Conservation (phyloP, 2,888 invertebrate species). For the Limenitis camilla region DNA sequence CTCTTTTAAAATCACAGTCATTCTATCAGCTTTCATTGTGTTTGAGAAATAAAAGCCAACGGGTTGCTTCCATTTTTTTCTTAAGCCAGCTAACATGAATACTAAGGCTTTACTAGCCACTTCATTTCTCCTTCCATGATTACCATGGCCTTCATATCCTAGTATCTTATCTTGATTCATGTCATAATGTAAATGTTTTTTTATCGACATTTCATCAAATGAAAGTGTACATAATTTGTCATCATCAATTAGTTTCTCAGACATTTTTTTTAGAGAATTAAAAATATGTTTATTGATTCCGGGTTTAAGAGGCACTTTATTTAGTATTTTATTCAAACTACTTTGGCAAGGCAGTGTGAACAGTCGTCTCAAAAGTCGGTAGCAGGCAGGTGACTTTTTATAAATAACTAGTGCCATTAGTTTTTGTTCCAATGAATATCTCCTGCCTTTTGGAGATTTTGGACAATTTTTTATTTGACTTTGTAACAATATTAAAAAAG, state of each 20-base stretch:
- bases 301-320: constrained; percentile 20
- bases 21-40: constrained; percentile 2
- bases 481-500: constrained; percentile 12
- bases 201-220: constrained; percentile 26
- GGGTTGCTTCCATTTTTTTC: constrained; percentile 14
- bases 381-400: constrained; percentile 28
- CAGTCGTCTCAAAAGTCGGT: constrained; percentile 25
- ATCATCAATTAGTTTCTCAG: constrained; percentile 5
- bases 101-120: constrained; percentile 11
- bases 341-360: constrained; percentile 26
- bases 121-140: constrained; percentile 3
- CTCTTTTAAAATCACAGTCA: constrained; percentile 15
- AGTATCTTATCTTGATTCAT: constrained; percentile 5
- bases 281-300: constrained; percentile 24
- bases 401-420: constrained; percentile 20
- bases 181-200: constrained; percentile 13
- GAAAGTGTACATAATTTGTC: constrained; percentile 13
- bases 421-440: constrained; percentile 13
- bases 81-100: constrained; percentile 17
- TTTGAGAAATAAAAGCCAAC: constrained; percentile 17
- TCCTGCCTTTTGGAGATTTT: constrained; percentile 13
- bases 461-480: constrained; percentile 14
- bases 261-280: constrained; percentile 17
- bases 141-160: constrained; percentile 11
- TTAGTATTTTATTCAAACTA: constrained; percentile 21